Percentiles rank a stretch among this genome's conserved stretches.
Conservation (phyloP, 2,888 invertebrate genomes). For the Callyntrura guangdongensis region DNA sequence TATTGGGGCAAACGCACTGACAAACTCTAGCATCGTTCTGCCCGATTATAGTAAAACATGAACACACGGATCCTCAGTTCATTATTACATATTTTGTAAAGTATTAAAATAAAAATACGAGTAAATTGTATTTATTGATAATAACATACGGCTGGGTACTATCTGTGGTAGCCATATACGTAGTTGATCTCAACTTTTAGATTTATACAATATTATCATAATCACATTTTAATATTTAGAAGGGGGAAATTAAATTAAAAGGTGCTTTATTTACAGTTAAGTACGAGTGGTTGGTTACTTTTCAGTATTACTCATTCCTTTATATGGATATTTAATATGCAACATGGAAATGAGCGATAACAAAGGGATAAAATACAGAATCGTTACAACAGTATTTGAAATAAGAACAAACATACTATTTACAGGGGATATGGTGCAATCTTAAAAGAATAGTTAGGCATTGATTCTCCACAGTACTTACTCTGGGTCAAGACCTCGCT, state of each 20-base stretch:
- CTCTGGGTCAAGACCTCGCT: conserved; percentile 98
- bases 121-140: conserved; percentile 42
- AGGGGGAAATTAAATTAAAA: conserved; percentile 10
- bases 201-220: conserved; percentile 7
- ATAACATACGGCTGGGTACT: neutral
- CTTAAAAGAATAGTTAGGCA: neutral
- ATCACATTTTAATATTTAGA: neutral
- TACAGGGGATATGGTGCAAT: neutral
- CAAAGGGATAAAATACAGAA: no score
- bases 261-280: conserved; percentile 3
- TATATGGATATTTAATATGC: neutral
- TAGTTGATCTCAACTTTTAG: neutral
- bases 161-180: neutral
- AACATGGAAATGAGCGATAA: neutral
- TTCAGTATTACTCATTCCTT: conserved; percentile 36
- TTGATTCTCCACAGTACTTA: conserved; percentile 85
- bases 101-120: neutral
- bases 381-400: neutral
- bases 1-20: no score
- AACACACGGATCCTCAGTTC: no score
- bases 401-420: neutral
- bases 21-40: no score
- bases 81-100: no score
- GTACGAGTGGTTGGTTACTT: conserved; percentile 32
- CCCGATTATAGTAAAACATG: no score